Base-by-base conservation (phyloP, 2,797 vertebrate genomes). In the Spea hammondii region DNA sequence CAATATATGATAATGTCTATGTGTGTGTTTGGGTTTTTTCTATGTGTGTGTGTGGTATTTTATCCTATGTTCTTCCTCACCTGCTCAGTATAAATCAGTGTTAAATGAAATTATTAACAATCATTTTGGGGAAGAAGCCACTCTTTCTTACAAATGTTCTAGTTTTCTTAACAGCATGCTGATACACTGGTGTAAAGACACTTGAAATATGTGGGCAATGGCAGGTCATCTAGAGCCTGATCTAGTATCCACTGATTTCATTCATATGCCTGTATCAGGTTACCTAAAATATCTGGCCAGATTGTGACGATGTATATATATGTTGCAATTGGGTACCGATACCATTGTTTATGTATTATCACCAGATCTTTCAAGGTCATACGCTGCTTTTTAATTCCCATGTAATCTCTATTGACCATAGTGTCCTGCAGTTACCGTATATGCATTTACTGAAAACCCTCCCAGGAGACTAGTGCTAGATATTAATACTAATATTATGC, bases 311-410 rank as follows among this genome's bases (percentile, higher is more conserved):
- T 13, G 9, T 57, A 13, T 57, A 5, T 13, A 57, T 57, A n/a
- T 13, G 9, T 57, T 10, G 11, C 5, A 12, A 57, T 57, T 57
- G 9, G 5, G 12, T 0, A 5, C 13, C 0, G 12, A 32, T 11
- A 57, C 3, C 5, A 32, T 13, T 57, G 55, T 10, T 1, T 57
- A 11, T 32, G 55, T 57, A 5, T 57, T 57, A 57, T 13, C 55
- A 13, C 12, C 10, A 60, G 48, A 65, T 11, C 68, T 9, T 62
- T 76, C 79, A 80, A 80, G 79, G 79, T 80, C 79, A 80, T 53
- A 32, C 11, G 62, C 54, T 68, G 8, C 9, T 5, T 53, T 32
- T 14, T 49, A 14, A 13, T 66, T 13, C 59, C 8, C 4, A 1
- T n/a, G 66, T 8, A 65, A 65, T 65, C 44, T 10, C 46, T 4